Evolutionary conservation across 1,140 invertebrate species (phyloP).

Genomic region (Sarcophaga bullata): DNA sequence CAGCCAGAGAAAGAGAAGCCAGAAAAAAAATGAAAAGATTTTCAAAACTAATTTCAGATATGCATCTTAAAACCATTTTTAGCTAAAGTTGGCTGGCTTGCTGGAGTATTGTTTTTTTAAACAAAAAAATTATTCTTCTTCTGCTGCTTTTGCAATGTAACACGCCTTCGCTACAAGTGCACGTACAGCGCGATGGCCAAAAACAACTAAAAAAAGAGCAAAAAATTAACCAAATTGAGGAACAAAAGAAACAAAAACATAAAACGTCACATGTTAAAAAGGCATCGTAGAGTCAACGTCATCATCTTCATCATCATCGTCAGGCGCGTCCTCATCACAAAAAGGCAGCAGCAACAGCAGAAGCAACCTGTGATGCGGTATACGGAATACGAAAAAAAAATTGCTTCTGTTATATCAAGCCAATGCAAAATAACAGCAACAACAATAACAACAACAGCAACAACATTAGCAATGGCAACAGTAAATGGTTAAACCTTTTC

Average conservation of each 20-base stretch:
- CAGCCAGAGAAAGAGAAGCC: conserved; percentile 42
- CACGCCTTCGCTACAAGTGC: conserved; percentile 39
- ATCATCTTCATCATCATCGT: conserved; percentile 3
- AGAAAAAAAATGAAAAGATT: conserved; percentile 32
- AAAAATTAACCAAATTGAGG: conserved; percentile 1
- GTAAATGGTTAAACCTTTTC: neutral
- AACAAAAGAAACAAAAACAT: neutral
- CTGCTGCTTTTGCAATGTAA: conserved; percentile 13
- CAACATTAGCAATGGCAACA: neutral
- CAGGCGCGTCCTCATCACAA: neutral
- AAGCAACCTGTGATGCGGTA: conserved; percentile 24
- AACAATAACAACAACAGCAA: neutral
- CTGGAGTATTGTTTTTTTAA: conserved; percentile 13
- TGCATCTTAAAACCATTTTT: conserved; percentile 41
- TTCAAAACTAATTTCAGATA: conserved; percentile 43
- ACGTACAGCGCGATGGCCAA: neutral
- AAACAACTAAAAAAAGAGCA: conserved; percentile 6
- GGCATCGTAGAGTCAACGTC: neutral
- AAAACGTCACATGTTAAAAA: conserved; percentile 33
- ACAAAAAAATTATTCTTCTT: conserved; percentile 11
- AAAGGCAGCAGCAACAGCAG: conserved; percentile 10
- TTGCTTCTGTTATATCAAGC: conserved; percentile 29
- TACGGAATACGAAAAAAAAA: conserved; percentile 11
- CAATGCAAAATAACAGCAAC: conserved; percentile 15
- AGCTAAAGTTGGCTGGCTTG: neutral